Evolutionary conservation across 1,140 invertebrate genomes (phyloP).

Genomic region (Ips nitidus): DNA sequence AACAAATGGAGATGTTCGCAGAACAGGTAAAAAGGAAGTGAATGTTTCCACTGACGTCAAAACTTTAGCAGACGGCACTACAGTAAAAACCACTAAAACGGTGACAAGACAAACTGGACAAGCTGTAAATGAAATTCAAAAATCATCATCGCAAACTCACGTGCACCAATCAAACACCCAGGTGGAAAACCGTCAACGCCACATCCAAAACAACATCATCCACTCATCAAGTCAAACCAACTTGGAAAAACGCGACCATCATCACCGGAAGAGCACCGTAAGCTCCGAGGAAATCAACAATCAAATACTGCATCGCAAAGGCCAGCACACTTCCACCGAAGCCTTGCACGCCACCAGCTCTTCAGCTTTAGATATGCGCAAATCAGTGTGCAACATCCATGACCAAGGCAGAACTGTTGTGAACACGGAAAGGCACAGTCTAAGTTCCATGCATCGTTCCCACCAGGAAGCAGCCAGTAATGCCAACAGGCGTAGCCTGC

Average conservation of each 20-base stretch:
- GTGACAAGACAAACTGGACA: conserved; percentile 47
- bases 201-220: conserved; percentile 34
- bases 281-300: conserved; percentile 72
- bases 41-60: conserved; percentile 51
- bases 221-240: conserved; percentile 35
- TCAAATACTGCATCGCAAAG: conserved; percentile 74
- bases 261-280: conserved; percentile 71
- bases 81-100: conserved; percentile 56
- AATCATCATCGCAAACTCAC: conserved; percentile 46
- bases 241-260: conserved; percentile 26
- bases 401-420: conserved; percentile 67
- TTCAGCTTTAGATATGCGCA: conserved; percentile 73
- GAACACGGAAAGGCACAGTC: conserved; percentile 69
- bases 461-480: conserved; percentile 50
- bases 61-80: conserved; percentile 57
- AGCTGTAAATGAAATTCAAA: conserved; percentile 39
- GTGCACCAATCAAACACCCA: conserved; percentile 36
- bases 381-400: conserved; percentile 75
- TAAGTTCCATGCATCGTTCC: conserved; percentile 73
- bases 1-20: conserved; percentile 27
- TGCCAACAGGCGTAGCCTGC: conserved; percentile 46
- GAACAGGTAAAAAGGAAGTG: conserved; percentile 44
- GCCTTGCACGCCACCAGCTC: conserved; percentile 59
- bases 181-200: conserved; percentile 35
- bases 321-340: conserved; percentile 58